phyloP scores from a whole-genome alignment of 2,113 vertebrate genomes.

The Xenopus tropicalis region DNA sequence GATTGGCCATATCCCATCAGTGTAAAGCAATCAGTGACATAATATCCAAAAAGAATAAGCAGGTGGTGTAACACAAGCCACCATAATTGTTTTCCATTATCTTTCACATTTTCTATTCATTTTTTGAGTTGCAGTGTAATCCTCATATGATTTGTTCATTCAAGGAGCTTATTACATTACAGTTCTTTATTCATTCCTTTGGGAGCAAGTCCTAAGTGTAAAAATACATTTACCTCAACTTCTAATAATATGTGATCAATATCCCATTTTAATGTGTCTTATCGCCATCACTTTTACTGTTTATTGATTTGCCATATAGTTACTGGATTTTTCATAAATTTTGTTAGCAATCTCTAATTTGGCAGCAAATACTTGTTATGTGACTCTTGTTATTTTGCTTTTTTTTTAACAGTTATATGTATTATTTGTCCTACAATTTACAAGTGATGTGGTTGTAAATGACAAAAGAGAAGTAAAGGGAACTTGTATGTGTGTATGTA shows the following conservation, averaged over 20 bases:
- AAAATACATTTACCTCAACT: background rate
- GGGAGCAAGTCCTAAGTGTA: background rate
- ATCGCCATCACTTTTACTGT: background rate
- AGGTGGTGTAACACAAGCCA: background rate
- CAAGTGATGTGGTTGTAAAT: too few relatives aligned
- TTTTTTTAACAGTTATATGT: too few relatives aligned
- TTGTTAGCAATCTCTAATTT: too few relatives aligned
- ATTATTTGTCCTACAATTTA: too few relatives aligned
- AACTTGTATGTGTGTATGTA: too few relatives aligned
- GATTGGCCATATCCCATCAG: too few relatives aligned
- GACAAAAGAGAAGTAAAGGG: too few relatives aligned
- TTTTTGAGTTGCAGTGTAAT: background rate
- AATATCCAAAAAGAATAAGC: background rate
- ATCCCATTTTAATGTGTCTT: background rate
- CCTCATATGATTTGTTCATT: conserved; percentile 1
- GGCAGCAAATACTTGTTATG: too few relatives aligned
- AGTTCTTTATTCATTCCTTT: background rate
- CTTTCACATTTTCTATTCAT: background rate
- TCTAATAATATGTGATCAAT: background rate
- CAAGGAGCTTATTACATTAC: background rate
- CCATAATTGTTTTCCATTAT: background rate
- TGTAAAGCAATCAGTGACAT: background rate
- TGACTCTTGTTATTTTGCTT: too few relatives aligned
- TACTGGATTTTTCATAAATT: too few relatives aligned
- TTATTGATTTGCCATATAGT: too few relatives aligned